Base-by-base conservation (phyloP, 2,888 invertebrate genomes). In the Acrobeloides nanus region DNA sequence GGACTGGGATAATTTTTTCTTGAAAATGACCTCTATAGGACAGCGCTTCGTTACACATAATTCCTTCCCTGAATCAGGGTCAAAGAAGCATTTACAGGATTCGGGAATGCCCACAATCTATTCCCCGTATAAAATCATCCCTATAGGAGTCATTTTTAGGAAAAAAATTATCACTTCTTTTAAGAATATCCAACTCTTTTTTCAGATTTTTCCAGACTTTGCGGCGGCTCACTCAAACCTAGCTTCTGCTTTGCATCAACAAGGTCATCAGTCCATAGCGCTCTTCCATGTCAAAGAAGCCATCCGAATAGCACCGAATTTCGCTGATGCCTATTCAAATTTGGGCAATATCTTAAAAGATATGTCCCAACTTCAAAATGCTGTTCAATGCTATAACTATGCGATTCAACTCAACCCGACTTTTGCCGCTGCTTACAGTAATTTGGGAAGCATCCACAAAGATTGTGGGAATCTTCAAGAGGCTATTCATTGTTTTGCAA, bases 281-380 rank as follows among this genome's bases (percentile, higher is more conserved):
- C 65, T 72, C 32, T 53, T 63, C 32, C 72, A 72, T 52, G 72
- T 71, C 57, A 67, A 90, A 76, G 90, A 93, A 76, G 97, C 97
- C 33, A 93, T 97, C 42, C 75, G 79, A 62, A 95, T 95, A 74
- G 90, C 95, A 72, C 95, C 97, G 20, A 87, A 89, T 32, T 99
- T 97, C 77, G 95, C 95, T 40, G 97, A 97, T 80, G 97, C 97
- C 8, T 95, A 92, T 75, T 90, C 90, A 57, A 97, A 97, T 76
- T 95, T 97, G 95, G 97, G 97, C 35, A 97, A 97, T 74, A 93
- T 95, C 1, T 78, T 97, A 49, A 90, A 95, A 76, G 97, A 97
- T 76, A 84, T 97, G 84, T 90, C 93, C 77, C 95, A 97, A 75
- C 84, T 89, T 40, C 83, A 84, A 54, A 92, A 89, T 2, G 97